Percentiles rank a stretch among this genome's conserved stretches.
Evolutionary conservation across 2,113 vertebrate species (phyloP).

Genomic region (Chlorodrepanis virens): DNA sequence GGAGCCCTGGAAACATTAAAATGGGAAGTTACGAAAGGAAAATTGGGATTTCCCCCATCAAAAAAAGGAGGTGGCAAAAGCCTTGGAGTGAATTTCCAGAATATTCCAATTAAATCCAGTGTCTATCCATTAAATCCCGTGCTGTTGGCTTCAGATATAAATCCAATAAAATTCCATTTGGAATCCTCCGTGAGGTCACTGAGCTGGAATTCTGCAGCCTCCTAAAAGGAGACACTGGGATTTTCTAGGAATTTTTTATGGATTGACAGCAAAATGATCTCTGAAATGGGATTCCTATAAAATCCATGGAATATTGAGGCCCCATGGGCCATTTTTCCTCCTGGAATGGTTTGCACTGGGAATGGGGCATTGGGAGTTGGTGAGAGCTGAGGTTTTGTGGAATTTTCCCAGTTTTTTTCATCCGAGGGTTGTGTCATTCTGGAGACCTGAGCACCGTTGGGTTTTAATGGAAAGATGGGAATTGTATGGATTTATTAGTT

Average conservation of each 20-base stretch:
- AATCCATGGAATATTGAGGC: neutral
- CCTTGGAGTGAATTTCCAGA: neutral
- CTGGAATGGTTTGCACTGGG: neutral
- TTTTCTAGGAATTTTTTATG: slow-evolving; percentile 22
- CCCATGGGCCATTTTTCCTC: rapidly evolving
- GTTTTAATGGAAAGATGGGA: neutral
- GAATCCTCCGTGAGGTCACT: neutral
- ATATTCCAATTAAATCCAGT: slow-evolving; percentile 4
- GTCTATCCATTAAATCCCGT: neutral
- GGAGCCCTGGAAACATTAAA: neutral
- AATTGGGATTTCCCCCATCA: neutral
- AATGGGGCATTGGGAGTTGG: neutral
- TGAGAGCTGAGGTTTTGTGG: neutral
- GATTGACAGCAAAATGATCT: neutral
- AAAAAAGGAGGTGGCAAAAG: neutral
- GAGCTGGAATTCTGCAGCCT: slow-evolving; percentile 26
- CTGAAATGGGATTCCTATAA: neutral
- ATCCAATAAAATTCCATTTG: neutral
- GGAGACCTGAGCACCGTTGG: rapidly evolving
- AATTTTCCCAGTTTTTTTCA: rapidly evolving
- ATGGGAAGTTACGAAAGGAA: neutral
- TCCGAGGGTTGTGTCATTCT: rapidly evolving
- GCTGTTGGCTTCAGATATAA: neutral
- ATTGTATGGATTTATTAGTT: neutral
- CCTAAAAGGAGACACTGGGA: slow-evolving; percentile 3